Conservation (phyloP, 2,797 vertebrate genomes). For the Onychomys torridus region DNA sequence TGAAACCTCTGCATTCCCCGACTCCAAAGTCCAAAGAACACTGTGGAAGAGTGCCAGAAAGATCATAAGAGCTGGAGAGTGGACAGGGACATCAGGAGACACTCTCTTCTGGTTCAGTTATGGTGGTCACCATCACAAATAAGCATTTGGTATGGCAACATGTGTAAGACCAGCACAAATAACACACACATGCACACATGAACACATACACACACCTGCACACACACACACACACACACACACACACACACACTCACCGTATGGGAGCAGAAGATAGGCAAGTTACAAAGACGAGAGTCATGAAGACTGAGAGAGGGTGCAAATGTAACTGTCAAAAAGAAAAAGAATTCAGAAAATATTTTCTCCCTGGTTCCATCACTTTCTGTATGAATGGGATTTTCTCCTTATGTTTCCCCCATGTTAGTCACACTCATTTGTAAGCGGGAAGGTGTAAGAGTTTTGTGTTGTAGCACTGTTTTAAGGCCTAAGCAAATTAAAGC, state of each 20-base stretch:
- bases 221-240: neutral
- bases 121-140: neutral
- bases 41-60: neutral
- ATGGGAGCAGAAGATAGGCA: neutral
- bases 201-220: too few relatives aligned
- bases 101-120: neutral
- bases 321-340: neutral
- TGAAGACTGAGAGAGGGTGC: neutral
- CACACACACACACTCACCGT: neutral
- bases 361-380: neutral
- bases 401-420: neutral
- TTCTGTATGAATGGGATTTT: neutral
- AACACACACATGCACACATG: too few relatives aligned
- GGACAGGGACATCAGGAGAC: neutral
- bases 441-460: slow-evolving; percentile 15
- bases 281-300: neutral
- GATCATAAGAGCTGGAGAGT: neutral
- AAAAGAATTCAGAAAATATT: neutral
- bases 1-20: neutral
- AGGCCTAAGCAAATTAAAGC: neutral
- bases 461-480: neutral
- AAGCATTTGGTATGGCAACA: neutral
- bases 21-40: neutral
- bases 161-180: neutral
- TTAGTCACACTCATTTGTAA: neutral